Base-by-base conservation (phyloP, 1,140 invertebrate genomes). In the Lepidostoma basale region DNA sequence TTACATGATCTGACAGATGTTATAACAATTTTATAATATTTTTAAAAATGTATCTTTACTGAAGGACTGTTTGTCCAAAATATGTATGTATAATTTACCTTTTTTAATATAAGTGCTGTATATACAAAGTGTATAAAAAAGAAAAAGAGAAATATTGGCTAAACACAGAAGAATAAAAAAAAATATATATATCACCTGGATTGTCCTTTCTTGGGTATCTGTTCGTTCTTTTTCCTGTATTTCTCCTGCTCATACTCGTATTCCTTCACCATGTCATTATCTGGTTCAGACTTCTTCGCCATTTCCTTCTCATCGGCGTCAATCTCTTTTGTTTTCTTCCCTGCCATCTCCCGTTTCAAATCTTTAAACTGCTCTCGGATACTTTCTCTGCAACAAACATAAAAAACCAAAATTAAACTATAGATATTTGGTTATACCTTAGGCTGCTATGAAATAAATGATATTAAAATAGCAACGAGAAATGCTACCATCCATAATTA, bases 241-340 rank as follows among this genome's bases (percentile, higher is more conserved):
- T 91, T 91, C 70, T 92, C 85, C 74, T 91, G 88, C 73, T 91
- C 88, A 66, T 91, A 84, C 33, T 90, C 85, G 77, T 91, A 96
- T 64, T 89, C 83, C 75, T 90, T 85, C 62, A 94, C 85, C 60
- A 88, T 81, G 77, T 89, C 87, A 68, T 88, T 88, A 77, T 77
- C 72, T 14, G 14, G 40, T 12, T 45, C 58, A 33, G 22, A 42
- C 18, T 58, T 36, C n/a, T 42, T 56, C 14, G 49, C 10, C 14
- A 30, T 16, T 10, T 47, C 52, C 42, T 63, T 39, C 18, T 5
- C 30, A 22, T 39, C 63, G 23, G 14, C 49, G 30, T 16, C 62
- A 4, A 22, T 18, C 22, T 26, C 23, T 12, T 47, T 26, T 12
- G 39, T 42, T 22, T 62, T 58, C 23, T 68, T 72, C 47, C 60